Evolutionary conservation across 2,888 invertebrate species (phyloP), one percentile per base, ranked within the genome.

Genomic region (Pheosia tremula): DNA sequence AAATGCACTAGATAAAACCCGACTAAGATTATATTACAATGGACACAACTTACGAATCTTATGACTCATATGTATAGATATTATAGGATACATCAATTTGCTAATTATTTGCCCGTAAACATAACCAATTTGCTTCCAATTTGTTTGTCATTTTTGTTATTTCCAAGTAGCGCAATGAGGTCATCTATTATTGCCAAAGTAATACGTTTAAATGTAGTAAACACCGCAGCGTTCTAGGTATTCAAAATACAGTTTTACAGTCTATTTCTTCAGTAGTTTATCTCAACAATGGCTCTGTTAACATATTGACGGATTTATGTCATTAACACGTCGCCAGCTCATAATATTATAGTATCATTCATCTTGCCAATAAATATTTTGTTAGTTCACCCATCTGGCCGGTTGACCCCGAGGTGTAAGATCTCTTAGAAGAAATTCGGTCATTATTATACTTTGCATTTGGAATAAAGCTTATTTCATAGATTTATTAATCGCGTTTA

Each of bases 291-390:
- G 36, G 39, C 13, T 39, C 11, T 39, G 55, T 54, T 37, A 74
- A 62, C 62, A 72, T 36, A 63, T 65, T 67, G 59, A 47, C 52
- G 62, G 72, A 75, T 72, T 74, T 64, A 62, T 74, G 74, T 75
- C 76, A 75, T 75, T 68, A 76, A 70, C 74, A 72, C 66, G 74
- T 75, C 74, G 74, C 63, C 56, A 57, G 57, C 68, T 62, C 69
- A 68, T 70, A 72, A 63, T 66, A 24, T 24, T 24, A 63, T 70
- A 60, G 64, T 59, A 43, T 66, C 67, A 64, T 74, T 64, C 56
- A 66, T 63, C 68, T 66, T 59, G 55, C 61, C 53, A 61, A 66
- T 66, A 63, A 66, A 68, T 66, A 59, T 62, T 49, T 57, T 45
- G 53, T 70, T 58, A 59, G 62, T 58, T 45, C 47, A 63, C 61